Conservation (phyloP, 1,140 invertebrate genomes). For the Drosophila setifemur region DNA sequence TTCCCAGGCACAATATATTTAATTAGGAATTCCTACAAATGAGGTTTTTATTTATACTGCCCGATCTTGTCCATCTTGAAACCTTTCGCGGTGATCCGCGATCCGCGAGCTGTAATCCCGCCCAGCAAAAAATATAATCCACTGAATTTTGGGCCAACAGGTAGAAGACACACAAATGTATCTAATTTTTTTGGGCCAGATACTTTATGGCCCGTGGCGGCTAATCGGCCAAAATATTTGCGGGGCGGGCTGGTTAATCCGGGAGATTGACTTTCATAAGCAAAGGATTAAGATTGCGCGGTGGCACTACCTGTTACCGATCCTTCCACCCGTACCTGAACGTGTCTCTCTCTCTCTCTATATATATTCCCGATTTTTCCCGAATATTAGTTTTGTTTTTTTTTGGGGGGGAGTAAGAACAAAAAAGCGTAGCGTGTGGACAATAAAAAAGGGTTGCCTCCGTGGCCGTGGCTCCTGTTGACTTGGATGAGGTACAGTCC, state of each 20-base stretch:
- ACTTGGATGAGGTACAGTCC: conserved; percentile 10
- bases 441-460: conserved; percentile 48
- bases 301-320: conserved; percentile 32
- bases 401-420: background rate
- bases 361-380: conserved; percentile 24
- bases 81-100: background rate
- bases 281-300: conserved; percentile 69
- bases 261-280: conserved; percentile 74
- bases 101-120: conserved; percentile 6
- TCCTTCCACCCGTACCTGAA: background rate
- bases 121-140: conserved; percentile 20
- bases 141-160: conserved; percentile 4
- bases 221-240: conserved; percentile 80
- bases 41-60: background rate
- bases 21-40: no score
- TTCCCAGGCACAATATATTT: no score
- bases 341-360: no score
- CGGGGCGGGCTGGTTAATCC: conserved; percentile 73
- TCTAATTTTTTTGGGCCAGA: conserved; percentile 16
- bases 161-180: conserved; percentile 1
- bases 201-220: conserved; percentile 51
- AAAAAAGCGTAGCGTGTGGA: conserved; percentile 13
- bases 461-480: background rate
- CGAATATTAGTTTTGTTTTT: conserved; percentile 1
- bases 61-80: background rate